Evolutionary conservation across 2,888 invertebrate species (phyloP), one percentile per base, ranked within the genome.

Genomic region (Patella pellucida): DNA sequence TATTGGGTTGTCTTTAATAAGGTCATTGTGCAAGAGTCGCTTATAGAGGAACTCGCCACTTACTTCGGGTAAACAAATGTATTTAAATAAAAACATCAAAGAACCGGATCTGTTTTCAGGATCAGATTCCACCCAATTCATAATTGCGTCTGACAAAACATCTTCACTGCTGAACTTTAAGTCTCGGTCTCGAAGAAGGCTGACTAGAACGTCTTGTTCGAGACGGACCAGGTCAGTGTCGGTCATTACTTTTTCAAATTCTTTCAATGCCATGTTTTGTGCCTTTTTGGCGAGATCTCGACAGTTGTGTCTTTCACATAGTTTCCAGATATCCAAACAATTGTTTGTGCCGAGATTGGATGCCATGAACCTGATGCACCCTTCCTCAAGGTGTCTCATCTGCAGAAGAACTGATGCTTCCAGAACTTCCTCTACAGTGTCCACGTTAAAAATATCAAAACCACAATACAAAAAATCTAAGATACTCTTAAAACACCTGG

Each of bases 11-110:
- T 56, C 31, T 7, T 71, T 71, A 31, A 78, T 76, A 68, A 78
- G 54, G 1, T 70, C 68, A n/a, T 75, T 68, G n/a, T 76, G 68
- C 12, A 76, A 72, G 31, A 74, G 41, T 11, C 52, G 52, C 41
- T 76, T 76, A 52, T 67, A 76, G 3, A 78, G 72, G 19, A 70
- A 76, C 1, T 54, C 51, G 19, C 71, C 71, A 52, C 73, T 74
- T n/a, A 78, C 56, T 52, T 78, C 74, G 9, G 78, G 78, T 19
- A 78, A 73, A 67, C 78, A 78, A 50, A 78, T 74, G 5, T 52
- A 72, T 67, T 68, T 72, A n/a, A 78, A 76, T 41, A 78, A 51
- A 11, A 74, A 72, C 23, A 62, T 52, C 72, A 78, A 41, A 56
- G 76, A 69, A 19, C 67, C 62, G 3, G 72, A 69, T 27, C 76